These are phyloP conservation scores for Lates calcarifer DNA, from an alignment of 2,113 vertebrate genomes.

Conservation along the genomic window DNA sequence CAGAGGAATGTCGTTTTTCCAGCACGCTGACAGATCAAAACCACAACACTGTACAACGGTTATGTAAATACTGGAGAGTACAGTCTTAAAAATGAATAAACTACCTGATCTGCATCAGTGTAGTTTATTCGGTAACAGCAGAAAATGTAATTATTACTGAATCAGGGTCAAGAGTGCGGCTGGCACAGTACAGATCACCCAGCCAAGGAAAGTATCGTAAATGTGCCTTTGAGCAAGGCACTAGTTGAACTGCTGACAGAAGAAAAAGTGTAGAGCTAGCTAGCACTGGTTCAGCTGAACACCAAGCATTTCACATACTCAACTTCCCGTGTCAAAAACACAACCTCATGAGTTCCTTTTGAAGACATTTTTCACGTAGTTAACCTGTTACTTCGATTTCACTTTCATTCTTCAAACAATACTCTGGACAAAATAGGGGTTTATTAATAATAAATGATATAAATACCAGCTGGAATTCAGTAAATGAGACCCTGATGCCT, in stretches of 20 bases:
- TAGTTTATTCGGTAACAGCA: background rate
- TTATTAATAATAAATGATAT: background rate
- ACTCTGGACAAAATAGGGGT: background rate
- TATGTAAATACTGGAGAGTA: background rate
- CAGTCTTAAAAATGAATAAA: background rate
- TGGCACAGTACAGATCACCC: too few relatives aligned
- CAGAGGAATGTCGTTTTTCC: constrained; percentile 66
- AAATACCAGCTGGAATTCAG: background rate
- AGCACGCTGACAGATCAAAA: background rate
- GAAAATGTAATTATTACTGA: too few relatives aligned
- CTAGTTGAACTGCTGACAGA: background rate
- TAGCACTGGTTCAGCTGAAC: background rate
- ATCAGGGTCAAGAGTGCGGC: too few relatives aligned
- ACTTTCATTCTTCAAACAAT: background rate
- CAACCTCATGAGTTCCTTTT: background rate
- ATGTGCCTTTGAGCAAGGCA: background rate
- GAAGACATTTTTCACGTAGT: background rate
- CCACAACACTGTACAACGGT: background rate
- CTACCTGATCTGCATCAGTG: background rate
- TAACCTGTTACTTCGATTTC: background rate
- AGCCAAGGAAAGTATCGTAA: background rate
- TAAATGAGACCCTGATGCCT: background rate
- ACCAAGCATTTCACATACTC: background rate
- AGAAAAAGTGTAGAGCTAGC: background rate
- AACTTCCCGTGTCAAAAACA: background rate